Base-by-base conservation (phyloP, 2,888 invertebrate species). In the Pantelozetes paolii region DNA sequence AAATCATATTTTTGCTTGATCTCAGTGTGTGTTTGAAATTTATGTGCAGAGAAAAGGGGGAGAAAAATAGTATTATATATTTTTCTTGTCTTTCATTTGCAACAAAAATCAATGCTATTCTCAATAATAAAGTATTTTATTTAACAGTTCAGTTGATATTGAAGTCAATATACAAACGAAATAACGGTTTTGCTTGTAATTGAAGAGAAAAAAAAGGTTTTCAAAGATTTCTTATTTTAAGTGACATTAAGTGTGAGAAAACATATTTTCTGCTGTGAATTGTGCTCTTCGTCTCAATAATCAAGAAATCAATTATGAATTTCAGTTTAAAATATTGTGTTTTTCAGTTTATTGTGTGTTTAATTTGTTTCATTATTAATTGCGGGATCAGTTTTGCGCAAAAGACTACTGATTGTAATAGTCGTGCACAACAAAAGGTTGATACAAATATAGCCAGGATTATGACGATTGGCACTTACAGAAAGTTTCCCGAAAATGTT, bases 401-500 rank as follows among this genome's bases (percentile, higher is more conserved):
- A 62, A 32, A 32, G 18, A 13, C 32, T 1, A 62, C 1, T 5
- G 62, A 62, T n/a, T 62, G 62, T 36, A 62, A 62, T 26, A 9
- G 18, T 32, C 62, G 62, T 32, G 28, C 32, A 5, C 40, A 67
- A 20, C 40, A 13, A 20, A n/a, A 20, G n/a, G 42, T 67, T 8
- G 67, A 67, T 26, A 42, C 23, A 2, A 23, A 42, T 36, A 13
- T 67, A 13, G 42, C 36, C 20, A 1, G 67, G 3, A 67, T 67
- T 26, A 23, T 67, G 42, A 67, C 67, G 1, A 67, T 67, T 42
- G 67, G 67, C 2, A 67, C 23, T 1, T 42, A 36, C 23, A 8
- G 67, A 13, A 67, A 67, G 30, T 20, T 67, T 6, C 67, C 67
- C 9, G 67, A 67, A 67, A 67, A 67, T 67, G 42, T 42, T 18